Conservation (phyloP, 2,888 invertebrate genomes). For the Rhopalosiphum nymphaeae region DNA sequence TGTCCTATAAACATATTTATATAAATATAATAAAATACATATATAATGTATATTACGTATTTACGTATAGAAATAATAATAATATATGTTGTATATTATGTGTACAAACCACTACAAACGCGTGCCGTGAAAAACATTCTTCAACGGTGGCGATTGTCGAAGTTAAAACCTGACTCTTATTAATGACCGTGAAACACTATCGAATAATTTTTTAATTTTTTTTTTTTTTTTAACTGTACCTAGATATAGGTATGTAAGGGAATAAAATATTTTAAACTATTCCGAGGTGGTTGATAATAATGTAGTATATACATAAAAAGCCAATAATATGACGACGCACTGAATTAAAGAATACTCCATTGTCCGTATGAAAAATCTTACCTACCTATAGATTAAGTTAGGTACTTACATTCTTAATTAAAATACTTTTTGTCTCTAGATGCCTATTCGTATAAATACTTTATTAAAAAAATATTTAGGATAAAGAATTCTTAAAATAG, state of each 20-base stretch:
- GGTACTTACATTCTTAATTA: background rate
- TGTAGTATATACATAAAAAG: background rate
- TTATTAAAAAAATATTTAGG: background rate
- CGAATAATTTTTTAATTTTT: background rate
- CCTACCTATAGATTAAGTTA: background rate
- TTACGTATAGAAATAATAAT: background rate
- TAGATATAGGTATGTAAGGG: background rate
- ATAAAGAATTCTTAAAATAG: background rate
- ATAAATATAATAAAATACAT: background rate
- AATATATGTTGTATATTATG: background rate
- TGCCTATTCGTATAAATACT: background rate
- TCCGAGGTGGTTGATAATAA: background rate
- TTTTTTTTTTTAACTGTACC: background rate
- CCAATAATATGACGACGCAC: background rate
- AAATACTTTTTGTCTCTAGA: background rate
- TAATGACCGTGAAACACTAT: background rate
- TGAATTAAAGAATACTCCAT: background rate
- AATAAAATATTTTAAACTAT: background rate
- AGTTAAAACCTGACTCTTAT: background rate
- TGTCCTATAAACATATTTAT: background rate
- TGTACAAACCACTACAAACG: background rate
- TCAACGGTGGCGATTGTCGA: background rate
- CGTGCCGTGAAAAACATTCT: background rate
- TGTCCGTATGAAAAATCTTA: background rate
- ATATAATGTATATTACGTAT: background rate